Evolutionary conservation across 2,888 invertebrate species (phyloP).

Genomic region (Arge pagana): DNA sequence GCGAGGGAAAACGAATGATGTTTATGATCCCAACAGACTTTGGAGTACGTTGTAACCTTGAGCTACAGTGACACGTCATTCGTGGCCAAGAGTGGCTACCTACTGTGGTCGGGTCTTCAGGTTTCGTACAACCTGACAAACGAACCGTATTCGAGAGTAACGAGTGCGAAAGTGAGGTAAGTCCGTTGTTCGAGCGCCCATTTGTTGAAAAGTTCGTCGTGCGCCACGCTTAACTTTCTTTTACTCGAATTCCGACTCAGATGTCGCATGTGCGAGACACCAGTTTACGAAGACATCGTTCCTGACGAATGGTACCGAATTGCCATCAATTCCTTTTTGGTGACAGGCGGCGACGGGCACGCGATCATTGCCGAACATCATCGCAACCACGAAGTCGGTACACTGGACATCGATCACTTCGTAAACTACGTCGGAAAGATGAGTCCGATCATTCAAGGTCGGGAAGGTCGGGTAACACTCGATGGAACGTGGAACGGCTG

Average conservation of each 20-base stretch:
- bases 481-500: slow-evolving; percentile 1
- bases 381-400: slow-evolving; percentile 59
- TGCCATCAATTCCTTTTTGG: slow-evolving; percentile 52
- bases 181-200: background rate
- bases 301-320: slow-evolving; percentile 66
- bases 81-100: slow-evolving; percentile 25
- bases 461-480: slow-evolving; percentile 62
- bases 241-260: no score
- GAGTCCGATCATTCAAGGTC: slow-evolving; percentile 60
- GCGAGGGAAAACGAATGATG: no score
- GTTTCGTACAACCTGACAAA: slow-evolving; percentile 37
- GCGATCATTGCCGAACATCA: slow-evolving; percentile 61
- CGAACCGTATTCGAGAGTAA: slow-evolving; percentile 28
- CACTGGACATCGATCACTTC: slow-evolving; percentile 63
- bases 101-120: slow-evolving; percentile 47
- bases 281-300: slow-evolving; percentile 66
- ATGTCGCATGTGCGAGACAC: slow-evolving; percentile 70
- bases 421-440: slow-evolving; percentile 62
- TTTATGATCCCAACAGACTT: slow-evolving; percentile 22
- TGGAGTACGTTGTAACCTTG: slow-evolving; percentile 35
- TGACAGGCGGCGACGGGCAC: slow-evolving; percentile 72
- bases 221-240: background rate
- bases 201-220: background rate
- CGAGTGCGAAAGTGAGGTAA: slow-evolving; percentile 43
- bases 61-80: slow-evolving; percentile 21